Percentiles rank a stretch among this genome's conserved stretches.
Evolutionary conservation across 2,888 invertebrate genomes (phyloP).

Genomic region (Drosophila vallismaia): DNA sequence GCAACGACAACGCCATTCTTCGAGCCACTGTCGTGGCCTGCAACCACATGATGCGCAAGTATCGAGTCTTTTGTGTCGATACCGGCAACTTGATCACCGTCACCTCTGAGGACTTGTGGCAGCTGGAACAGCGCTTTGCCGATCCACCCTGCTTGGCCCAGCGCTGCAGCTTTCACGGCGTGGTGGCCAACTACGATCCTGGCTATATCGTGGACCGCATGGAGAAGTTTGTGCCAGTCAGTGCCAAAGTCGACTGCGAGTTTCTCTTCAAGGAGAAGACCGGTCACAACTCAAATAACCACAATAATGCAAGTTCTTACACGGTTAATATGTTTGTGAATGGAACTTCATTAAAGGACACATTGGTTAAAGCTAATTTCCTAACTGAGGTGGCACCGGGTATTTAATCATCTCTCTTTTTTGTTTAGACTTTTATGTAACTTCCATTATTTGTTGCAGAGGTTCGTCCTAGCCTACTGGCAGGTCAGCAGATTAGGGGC

Average conservation of each 20-base stretch:
- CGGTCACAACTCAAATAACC: slow-evolving; percentile 8
- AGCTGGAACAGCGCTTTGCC: slow-evolving; percentile 88
- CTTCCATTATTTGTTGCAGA: slow-evolving; percentile 39
- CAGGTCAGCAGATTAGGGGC: slow-evolving; percentile 82
- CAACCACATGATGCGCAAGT: slow-evolving; percentile 86
- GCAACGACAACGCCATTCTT: slow-evolving; percentile 89
- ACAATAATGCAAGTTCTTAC: slow-evolving; percentile 52
- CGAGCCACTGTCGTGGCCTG: slow-evolving; percentile 88
- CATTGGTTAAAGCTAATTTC: slow-evolving; percentile 74
- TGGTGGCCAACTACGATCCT: slow-evolving; percentile 85
- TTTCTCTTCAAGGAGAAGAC: slow-evolving; percentile 70
- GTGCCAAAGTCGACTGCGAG: slow-evolving; percentile 79
- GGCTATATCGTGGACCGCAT: slow-evolving; percentile 82
- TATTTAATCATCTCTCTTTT: slow-evolving; percentile 21
- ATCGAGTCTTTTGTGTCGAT: slow-evolving; percentile 90
- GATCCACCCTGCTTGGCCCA: slow-evolving; percentile 89
- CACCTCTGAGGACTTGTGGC: slow-evolving; percentile 87
- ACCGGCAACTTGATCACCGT: slow-evolving; percentile 90
- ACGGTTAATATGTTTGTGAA: slow-evolving; percentile 81
- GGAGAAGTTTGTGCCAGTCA: slow-evolving; percentile 81
- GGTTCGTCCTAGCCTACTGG: slow-evolving; percentile 77
- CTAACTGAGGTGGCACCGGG: slow-evolving; percentile 75
- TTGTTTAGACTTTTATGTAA: slow-evolving; percentile 30
- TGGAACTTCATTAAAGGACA: slow-evolving; percentile 75
- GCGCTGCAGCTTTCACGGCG: slow-evolving; percentile 87